Evolutionary conservation across 2,113 vertebrate species (phyloP).

Genomic region (Ancistrus triradiatus): DNA sequence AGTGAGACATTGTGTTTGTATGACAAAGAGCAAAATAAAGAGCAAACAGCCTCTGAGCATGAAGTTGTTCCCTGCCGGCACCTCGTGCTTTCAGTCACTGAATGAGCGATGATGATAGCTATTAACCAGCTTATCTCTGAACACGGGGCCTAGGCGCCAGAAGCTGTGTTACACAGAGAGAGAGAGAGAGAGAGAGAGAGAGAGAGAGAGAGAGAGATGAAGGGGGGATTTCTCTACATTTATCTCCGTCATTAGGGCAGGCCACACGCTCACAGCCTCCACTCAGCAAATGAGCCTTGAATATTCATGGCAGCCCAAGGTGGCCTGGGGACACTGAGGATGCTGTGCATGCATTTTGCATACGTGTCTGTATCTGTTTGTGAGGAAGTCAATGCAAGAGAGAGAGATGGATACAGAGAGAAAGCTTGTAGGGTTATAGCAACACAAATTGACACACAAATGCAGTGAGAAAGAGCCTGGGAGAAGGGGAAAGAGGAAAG

Average conservation of each 20-base stretch:
- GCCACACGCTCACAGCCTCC: conserved; percentile 40
- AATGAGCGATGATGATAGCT: conserved; percentile 51
- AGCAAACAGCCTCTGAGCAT: conserved; percentile 37
- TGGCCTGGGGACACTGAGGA: conserved; percentile 43
- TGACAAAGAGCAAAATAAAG: conserved; percentile 27
- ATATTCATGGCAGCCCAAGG: conserved; percentile 47
- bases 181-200: conserved; percentile 19
- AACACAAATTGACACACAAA: conserved; percentile 9
- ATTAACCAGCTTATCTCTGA: conserved; percentile 52
- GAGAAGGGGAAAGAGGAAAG: conserved; percentile 13
- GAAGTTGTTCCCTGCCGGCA: conserved; percentile 43
- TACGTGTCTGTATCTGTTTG: background rate
- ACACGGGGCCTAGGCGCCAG: conserved; percentile 41
- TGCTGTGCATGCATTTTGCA: conserved; percentile 23
- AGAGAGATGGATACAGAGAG: conserved; percentile 13
- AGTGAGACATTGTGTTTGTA: background rate
- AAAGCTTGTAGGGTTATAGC: conserved; percentile 24
- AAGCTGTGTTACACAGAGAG: conserved; percentile 42
- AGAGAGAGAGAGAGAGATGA: conserved; percentile 11
- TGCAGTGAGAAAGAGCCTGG: background rate
- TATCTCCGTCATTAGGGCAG: conserved; percentile 52
- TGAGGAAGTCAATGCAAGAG: background rate
- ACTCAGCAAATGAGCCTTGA: conserved; percentile 50
- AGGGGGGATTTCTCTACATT: conserved; percentile 64
- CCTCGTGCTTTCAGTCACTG: conserved; percentile 45